Evolutionary conservation across 2,797 vertebrate species (phyloP).

Genomic region (Eulemur rubriventer): DNA sequence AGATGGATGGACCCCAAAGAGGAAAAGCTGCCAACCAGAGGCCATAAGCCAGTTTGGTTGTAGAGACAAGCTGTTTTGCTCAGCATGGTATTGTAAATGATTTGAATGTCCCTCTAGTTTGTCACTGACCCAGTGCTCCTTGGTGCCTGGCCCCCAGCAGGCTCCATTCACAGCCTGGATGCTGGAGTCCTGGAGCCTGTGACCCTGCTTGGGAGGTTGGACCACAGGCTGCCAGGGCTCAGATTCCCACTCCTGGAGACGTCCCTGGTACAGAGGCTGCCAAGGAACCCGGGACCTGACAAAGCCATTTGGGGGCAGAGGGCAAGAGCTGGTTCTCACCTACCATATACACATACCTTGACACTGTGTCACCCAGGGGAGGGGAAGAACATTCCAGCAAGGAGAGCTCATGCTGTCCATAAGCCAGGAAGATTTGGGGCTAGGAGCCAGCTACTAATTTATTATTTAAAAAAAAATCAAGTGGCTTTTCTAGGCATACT

Average conservation of each 20-base stretch:
- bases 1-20: neutral
- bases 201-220: neutral
- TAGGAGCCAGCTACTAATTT: neutral
- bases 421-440: neutral
- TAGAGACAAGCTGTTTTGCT: neutral
- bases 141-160: too few relatives aligned
- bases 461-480: neutral
- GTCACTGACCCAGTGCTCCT: neutral
- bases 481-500: neutral
- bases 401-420: neutral
- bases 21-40: neutral
- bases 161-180: neutral
- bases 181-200: neutral
- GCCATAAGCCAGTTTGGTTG: neutral
- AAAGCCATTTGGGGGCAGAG: neutral
- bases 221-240: neutral
- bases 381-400: neutral
- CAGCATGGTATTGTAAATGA: neutral
- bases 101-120: neutral
- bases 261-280: neutral
- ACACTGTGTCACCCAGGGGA: neutral
- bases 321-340: neutral
- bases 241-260: neutral
- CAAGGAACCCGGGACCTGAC: neutral
- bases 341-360: neutral